Base-by-base conservation (phyloP, 2,797 vertebrate species). In the Bovichtus variegatus region DNA sequence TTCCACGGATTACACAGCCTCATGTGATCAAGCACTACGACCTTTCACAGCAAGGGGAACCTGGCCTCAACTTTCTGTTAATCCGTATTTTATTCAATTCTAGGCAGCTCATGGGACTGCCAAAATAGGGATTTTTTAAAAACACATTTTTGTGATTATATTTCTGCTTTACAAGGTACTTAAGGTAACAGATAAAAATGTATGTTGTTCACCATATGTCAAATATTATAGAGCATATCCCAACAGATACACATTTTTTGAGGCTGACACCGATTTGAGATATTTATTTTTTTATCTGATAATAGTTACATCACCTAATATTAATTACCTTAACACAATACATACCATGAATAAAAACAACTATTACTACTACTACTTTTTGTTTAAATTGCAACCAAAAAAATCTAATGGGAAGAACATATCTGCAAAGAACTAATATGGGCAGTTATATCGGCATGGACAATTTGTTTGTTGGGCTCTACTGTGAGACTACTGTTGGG, bases 1-100 rank as follows among this genome's bases (percentile, higher is more conserved):
- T 75, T 83, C 65, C 46, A 44, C 18, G 40, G 46, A 70, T 75
- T 74, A 68, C 74, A 75, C 43, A 82, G 51, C 76, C 58, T 81
- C 83, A 76, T 82, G 77, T 85, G 83, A 87, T 68, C 43, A 53
- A 66, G n/a, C 70, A 44, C 21, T 16, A 15, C 12, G 65, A 36
- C 27, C 43, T 10, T 69, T 74, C 49, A 75, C 12, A 16, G 58
- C 5, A 43, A n/a, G 9, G 18, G 36, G 41, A 34, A 70, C 25
- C 18, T 5, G 43, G n/a, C 0, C 8, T 7, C 40, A 76, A 53
- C 19, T 53, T 55, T 71, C 25, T 57, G 36, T 50, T 31, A 3
- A 51, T 50, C 6, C 3, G 10, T 46, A 67, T 74, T 60, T 23
- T 7, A 50, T 46, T 44, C 0, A 50, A 51, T 53, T 49, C 3